A percentile compares a stretch with the other conserved stretches of the same genome.
These are phyloP conservation scores for Masticophis lateralis DNA, from an alignment of 2,797 vertebrate genomes.

Conservation along the genomic window DNA sequence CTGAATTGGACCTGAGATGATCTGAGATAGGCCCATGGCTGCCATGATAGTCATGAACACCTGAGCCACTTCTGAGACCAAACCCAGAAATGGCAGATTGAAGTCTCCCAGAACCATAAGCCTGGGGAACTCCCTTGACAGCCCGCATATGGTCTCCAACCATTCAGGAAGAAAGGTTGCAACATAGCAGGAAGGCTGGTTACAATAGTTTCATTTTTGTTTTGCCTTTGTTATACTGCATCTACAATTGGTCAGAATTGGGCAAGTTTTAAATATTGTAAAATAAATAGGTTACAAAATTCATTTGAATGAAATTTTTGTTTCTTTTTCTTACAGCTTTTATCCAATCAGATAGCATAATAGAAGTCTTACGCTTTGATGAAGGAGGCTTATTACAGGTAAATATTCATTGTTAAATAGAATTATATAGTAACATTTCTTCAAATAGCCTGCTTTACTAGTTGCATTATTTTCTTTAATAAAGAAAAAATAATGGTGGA, in stretches of 20 bases:
- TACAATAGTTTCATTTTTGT: background rate
- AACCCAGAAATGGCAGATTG: background rate
- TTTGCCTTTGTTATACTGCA: background rate
- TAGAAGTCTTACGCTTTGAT: slow-evolving; percentile 96
- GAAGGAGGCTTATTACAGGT: slow-evolving; percentile 94
- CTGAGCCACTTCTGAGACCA: background rate
- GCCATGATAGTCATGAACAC: background rate
- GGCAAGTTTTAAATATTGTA: background rate
- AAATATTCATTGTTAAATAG: slow-evolving; percentile 40
- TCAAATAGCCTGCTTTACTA: background rate
- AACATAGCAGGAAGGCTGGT: background rate
- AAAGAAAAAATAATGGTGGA: background rate
- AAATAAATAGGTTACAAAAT: background rate
- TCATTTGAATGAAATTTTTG: background rate
- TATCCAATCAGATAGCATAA: slow-evolving; percentile 95
- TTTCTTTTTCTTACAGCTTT: slow-evolving; percentile 82
- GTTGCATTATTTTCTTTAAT: background rate
- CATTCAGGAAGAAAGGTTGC: background rate
- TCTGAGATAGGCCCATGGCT: background rate
- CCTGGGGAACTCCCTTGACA: background rate
- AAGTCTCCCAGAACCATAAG: background rate
- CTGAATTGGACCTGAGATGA: background rate
- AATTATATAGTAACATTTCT: slow-evolving; percentile 8
- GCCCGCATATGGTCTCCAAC: background rate
- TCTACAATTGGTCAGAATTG: background rate